Base-by-base conservation (phyloP, 2,888 invertebrate genomes). In the Brachynemurus nebulosus region DNA sequence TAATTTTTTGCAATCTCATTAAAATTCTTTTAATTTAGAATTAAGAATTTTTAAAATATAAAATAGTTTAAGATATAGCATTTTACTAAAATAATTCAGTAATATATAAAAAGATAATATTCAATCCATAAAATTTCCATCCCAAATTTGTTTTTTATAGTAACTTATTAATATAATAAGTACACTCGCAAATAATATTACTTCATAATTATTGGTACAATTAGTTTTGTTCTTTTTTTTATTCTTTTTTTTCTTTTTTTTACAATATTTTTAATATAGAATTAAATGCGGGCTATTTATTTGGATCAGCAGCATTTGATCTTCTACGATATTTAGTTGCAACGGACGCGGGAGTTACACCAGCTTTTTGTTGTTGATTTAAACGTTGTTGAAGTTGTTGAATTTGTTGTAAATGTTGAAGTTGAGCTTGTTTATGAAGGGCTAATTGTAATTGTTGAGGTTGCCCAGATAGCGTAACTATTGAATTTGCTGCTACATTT, bases 321-420 rank as follows among this genome's bases (percentile, higher is more conserved):
- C 60, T 53, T 54, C 63, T 57, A 52, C 63, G 55, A 37, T 60
- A 55, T 52, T 61, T 62, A 17, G 56, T 58, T 27, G 59, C 55
- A 27, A 58, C 53, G 27, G 54, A 56, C 37, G 58, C 55, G 14
- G 52, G 49, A 12, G 51, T 49, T 21, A 53, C 53, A 38, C 14
- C 38, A n/a, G 18, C 44, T 17, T 37, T 38, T 25, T 44, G 37
- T 45, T 53, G 56, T 49, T 58, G 58, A 42, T 57, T 57, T 50
- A 61, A 62, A 42, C 56, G 58, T 50, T 63, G 64, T 47, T 62
- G 61, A 46, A 55, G 59, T 50, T 62, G 61, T 47, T 63, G 63
- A 27, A 59, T 56, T 42, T 61, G 42, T 14, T 23, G 46, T 49
- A 58, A 60, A 48, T 63, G 64, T 48, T 62, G 61, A 47, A 55